Conservation (phyloP, 2,888 invertebrate genomes). For the Litoditis marina region DNA sequence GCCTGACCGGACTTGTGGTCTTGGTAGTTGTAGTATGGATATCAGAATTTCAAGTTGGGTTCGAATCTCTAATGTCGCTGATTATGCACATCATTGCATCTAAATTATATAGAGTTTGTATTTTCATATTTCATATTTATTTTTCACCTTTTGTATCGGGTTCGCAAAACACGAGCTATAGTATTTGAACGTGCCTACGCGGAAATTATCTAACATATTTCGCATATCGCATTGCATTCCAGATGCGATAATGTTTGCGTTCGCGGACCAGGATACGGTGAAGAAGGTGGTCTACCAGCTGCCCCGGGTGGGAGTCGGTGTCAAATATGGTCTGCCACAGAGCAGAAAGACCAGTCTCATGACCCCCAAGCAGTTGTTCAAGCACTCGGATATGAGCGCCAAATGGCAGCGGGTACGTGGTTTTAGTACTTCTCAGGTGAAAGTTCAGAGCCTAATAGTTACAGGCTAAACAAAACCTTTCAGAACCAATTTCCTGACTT, state of each 20-base stretch:
- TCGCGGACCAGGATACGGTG: slow-evolving; percentile 91
- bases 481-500: no score
- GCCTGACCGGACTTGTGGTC: no score
- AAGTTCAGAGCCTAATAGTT: no score
- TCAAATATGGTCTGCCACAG: slow-evolving; percentile 98
- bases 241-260: slow-evolving; percentile 98
- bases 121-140: no score
- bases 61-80: no score
- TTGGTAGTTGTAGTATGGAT: no score
- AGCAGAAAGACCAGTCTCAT: slow-evolving; percentile 95
- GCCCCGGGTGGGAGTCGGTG: slow-evolving; percentile 63
- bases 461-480: no score
- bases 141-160: neutral
- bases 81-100: no score
- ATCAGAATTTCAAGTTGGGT: no score
- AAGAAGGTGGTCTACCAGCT: slow-evolving; percentile 72
- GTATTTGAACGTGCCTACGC: neutral
- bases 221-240: no score
- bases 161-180: neutral
- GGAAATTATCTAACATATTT: slow-evolving; percentile 5
- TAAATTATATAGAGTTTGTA: no score
- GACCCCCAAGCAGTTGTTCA: slow-evolving; percentile 95
- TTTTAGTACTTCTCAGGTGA: no score
- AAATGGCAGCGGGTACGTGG: slow-evolving; percentile 42
- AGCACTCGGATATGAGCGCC: slow-evolving; percentile 91